Base-by-base conservation (phyloP, 2,888 invertebrate species). In the Drosophila ustulata region DNA sequence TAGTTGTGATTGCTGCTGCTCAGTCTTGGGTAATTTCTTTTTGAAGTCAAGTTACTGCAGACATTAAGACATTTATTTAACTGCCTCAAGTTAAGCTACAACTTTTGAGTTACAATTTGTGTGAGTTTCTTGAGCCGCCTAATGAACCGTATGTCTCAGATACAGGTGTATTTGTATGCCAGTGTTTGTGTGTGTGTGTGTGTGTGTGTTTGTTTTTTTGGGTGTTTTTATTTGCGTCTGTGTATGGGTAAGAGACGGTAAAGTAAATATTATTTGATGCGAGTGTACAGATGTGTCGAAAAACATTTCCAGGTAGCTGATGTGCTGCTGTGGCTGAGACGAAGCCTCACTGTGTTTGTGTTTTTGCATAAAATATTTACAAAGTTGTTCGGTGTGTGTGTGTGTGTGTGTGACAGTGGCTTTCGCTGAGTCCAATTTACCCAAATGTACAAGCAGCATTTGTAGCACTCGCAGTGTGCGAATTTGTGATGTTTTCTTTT, bases 281-380 rank as follows among this genome's bases (percentile, higher is more conserved):
- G 75, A 79, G 67, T 63, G 67, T 69, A 75, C 65, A 66, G 68
- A 80, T 84, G 85, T 84, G 83, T 83, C 70, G 85, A 78, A 83
- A 80, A 75, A 81, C 85, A 83, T 85, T 74, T 75, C 61, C 81
- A 84, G 83, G 85, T 81, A 73, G 68, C 65, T 64, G 39, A 41
- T 41, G 53, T 62, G 68, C 37, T 37, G 46, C 61, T 66, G 68
- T 30, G 72, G 66, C 59, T 62, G 43, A 63, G 71, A 56, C 58
- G 55, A 45, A 68, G 59, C 57, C 65, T 72, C 58, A 49, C 55
- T 51, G 51, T 71, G 66, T 66, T 66, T 84, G 82, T 82, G 82
- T 80, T 83, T 84, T 81, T 85, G 83, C 83, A 85, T 84, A 84
- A 84, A 84, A 84, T 84, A 84, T 84, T 84, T 84, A 84, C 83